Conservation (phyloP, 2,888 invertebrate genomes). For the Rotaria magnacalcarata region DNA sequence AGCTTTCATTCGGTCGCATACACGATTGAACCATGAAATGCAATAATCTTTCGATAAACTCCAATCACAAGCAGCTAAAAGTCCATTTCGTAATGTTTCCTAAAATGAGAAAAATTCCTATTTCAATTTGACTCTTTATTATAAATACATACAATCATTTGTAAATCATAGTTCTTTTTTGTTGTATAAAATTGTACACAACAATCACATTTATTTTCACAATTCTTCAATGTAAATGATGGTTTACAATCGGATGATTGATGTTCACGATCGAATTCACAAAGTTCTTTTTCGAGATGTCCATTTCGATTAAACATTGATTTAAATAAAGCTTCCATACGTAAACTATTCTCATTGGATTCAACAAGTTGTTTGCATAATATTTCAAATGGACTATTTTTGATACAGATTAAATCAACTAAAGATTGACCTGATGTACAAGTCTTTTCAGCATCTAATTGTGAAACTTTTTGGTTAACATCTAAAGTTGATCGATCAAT, state of each 20-base stretch:
- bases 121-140: too few relatives aligned
- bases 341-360: not conserved
- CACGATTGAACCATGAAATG: not conserved
- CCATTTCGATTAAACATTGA: slow-evolving; percentile 31
- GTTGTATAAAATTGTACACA: slow-evolving; percentile 8
- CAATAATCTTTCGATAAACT: slow-evolving; percentile 18
- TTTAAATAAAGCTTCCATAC: slow-evolving; percentile 31
- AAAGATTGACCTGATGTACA: not conserved
- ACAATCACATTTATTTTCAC: slow-evolving; percentile 24
- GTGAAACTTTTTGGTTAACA: not conserved
- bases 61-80: slow-evolving; percentile 25
- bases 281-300: not conserved
- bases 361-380: not conserved
- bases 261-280: not conserved
- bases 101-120: not conserved
- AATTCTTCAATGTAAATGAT: not conserved
- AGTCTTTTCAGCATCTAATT: not conserved
- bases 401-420: not conserved
- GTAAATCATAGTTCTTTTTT: not conserved
- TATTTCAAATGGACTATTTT: not conserved
- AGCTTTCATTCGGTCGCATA: slow-evolving; percentile 23
- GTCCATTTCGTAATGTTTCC: slow-evolving; percentile 3
- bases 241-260: not conserved
- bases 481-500: slow-evolving; percentile 9
- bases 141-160: not conserved